phyloP scores from a whole-genome alignment of 2,888 invertebrate species.

The Alloplasta piceator region DNA sequence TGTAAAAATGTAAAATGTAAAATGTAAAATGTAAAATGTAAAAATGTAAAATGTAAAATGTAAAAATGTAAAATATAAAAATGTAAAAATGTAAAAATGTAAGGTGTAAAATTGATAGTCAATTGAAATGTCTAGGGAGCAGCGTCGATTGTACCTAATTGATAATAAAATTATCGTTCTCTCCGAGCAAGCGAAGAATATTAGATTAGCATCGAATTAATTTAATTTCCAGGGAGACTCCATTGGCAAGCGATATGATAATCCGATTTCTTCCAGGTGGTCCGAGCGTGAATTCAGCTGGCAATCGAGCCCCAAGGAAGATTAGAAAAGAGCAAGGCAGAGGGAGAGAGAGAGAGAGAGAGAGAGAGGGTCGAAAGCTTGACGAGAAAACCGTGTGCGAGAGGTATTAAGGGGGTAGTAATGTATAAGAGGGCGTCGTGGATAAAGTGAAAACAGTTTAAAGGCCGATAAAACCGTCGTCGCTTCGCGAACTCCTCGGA shows the following conservation, averaged over 20 bases:
- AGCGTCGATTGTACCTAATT: not conserved
- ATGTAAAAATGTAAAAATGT: not conserved
- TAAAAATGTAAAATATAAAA: no score
- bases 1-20: no score
- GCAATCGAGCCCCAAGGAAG: constrained; percentile 35
- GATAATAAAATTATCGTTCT: not conserved
- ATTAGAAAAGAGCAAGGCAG: not conserved
- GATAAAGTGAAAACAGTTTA: constrained; percentile 79
- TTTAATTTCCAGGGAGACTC: constrained; percentile 2
- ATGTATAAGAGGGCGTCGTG: constrained; percentile 58
- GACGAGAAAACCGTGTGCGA: constrained; percentile 28
- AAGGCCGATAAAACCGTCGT: constrained; percentile 77
- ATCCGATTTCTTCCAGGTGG: constrained; percentile 58
- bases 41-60: no score
- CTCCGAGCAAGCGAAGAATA: not conserved
- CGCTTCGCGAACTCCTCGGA: constrained; percentile 64
- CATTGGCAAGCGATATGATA: constrained; percentile 25
- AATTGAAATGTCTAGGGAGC: not conserved
- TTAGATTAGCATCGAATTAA: constrained; percentile 17
- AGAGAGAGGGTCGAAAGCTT: constrained; percentile 17
- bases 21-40: no score
- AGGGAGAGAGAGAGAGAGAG: not conserved
- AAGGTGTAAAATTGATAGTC: no score
- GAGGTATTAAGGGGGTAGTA: constrained; percentile 40
- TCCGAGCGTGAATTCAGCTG: constrained; percentile 48